phyloP scores from a whole-genome alignment of 2,888 invertebrate species.

The Orchestes rusci region DNA sequence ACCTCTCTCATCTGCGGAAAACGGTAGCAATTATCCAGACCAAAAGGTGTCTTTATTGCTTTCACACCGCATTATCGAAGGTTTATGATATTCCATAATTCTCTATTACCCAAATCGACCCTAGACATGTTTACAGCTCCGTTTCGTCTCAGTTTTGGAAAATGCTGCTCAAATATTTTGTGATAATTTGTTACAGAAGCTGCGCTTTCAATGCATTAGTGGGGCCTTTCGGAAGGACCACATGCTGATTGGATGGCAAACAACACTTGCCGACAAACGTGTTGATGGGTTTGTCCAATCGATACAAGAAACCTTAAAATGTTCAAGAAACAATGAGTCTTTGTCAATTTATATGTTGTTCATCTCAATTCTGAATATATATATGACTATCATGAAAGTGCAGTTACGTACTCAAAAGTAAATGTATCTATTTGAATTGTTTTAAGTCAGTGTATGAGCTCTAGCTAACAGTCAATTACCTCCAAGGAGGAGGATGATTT shows the following conservation, averaged over 20 bases:
- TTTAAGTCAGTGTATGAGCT: too few species aligned
- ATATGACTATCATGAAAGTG: too few species aligned
- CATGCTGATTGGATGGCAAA: conserved; percentile 16
- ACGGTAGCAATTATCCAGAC: conserved; percentile 13
- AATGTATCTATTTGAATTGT: too few species aligned
- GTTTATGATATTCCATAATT: conserved; percentile 11
- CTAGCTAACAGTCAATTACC: too few species aligned
- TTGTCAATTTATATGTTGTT: too few species aligned
- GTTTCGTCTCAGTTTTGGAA: conserved; percentile 16
- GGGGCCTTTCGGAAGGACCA: conserved; percentile 11
- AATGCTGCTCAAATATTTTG: conserved; percentile 17
- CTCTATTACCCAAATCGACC: conserved; percentile 10
- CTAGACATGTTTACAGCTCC: conserved; percentile 13
- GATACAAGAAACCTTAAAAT: too few species aligned
- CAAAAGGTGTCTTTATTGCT: conserved; percentile 4
- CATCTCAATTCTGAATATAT: too few species aligned
- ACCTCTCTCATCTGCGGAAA: too few species aligned
- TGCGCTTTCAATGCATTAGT: conserved; percentile 14
- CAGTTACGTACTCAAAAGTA: too few species aligned
- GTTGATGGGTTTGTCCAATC: neutral
- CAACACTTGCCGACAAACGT: neutral
- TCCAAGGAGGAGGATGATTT: too few species aligned
- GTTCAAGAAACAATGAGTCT: too few species aligned
- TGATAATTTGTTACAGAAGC: conserved; percentile 18
- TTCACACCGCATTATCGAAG: conserved; percentile 7